Evolutionary conservation across 2,113 vertebrate genomes (phyloP).

Genomic region (Camelus dromedarius): DNA sequence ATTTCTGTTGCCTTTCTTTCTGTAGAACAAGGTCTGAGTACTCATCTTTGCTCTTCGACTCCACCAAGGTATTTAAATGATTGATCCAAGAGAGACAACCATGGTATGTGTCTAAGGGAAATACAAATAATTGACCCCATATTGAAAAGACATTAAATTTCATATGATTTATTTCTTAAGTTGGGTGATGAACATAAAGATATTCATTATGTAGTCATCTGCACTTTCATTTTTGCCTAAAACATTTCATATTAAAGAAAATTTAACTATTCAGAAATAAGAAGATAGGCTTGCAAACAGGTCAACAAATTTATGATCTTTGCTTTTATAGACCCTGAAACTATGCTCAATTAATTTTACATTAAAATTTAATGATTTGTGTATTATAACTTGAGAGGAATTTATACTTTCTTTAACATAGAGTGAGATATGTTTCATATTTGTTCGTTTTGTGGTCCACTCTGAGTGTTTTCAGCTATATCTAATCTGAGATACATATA

Average conservation of each 20-base stretch:
- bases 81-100: background rate
- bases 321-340: background rate
- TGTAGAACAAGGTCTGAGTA: background rate
- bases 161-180: background rate
- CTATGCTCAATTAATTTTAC: background rate
- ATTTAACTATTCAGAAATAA: background rate
- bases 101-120: background rate
- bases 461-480: background rate
- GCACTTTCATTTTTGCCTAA: background rate
- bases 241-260: background rate
- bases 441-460: background rate
- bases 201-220: background rate
- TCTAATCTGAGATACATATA: background rate
- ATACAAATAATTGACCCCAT: background rate
- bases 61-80: background rate
- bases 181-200: background rate
- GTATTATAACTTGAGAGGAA: background rate
- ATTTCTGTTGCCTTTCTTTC: background rate
- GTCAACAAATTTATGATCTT: background rate
- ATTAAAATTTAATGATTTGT: background rate
- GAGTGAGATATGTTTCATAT: background rate
- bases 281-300: background rate
- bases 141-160: background rate
- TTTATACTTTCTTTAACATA: background rate
- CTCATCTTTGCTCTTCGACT: background rate